These are phyloP conservation scores for Enteromius mattozi DNA, from an alignment of 2,797 vertebrate species.

Conservation along the genomic window DNA sequence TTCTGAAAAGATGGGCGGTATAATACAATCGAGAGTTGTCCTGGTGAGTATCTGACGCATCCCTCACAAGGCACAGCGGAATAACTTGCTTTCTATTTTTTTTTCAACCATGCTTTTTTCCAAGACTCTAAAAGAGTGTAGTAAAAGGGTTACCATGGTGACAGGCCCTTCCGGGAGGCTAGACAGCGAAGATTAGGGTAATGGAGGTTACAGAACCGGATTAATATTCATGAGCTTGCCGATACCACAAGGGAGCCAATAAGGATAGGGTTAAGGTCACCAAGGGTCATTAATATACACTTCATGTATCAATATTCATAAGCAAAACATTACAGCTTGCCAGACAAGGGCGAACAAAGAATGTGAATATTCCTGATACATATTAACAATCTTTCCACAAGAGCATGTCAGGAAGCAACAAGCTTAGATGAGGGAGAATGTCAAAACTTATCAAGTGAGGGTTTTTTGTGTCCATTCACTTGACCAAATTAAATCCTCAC, in stretches of 20 bases:
- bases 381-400: conserved; percentile 80
- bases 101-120: conserved; percentile 74
- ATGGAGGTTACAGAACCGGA: conserved; percentile 87
- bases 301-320: conserved; percentile 89
- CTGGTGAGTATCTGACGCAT: conserved; percentile 22
- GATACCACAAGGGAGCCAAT: conserved; percentile 86
- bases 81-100: conserved; percentile 71
- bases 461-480: conserved; percentile 30
- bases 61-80: conserved; percentile 37
- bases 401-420: conserved; percentile 75
- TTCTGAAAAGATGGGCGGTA: conserved; percentile 14
- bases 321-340: conserved; percentile 88
- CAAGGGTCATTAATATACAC: conserved; percentile 89
- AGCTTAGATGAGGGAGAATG: conserved; percentile 65
- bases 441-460: conserved; percentile 67
- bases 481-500: conserved; percentile 48
- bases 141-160: conserved; percentile 86
- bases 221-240: conserved; percentile 87
- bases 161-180: conserved; percentile 85
- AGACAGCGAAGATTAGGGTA: conserved; percentile 90
- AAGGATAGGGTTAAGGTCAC: conserved; percentile 89
- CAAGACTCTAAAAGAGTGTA: conserved; percentile 80
- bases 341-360: conserved; percentile 87
- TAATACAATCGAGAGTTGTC: background rate
- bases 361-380: conserved; percentile 84